phyloP scores from a whole-genome alignment of 2,888 invertebrate genomes.

The Orchesellides sinensis region DNA sequence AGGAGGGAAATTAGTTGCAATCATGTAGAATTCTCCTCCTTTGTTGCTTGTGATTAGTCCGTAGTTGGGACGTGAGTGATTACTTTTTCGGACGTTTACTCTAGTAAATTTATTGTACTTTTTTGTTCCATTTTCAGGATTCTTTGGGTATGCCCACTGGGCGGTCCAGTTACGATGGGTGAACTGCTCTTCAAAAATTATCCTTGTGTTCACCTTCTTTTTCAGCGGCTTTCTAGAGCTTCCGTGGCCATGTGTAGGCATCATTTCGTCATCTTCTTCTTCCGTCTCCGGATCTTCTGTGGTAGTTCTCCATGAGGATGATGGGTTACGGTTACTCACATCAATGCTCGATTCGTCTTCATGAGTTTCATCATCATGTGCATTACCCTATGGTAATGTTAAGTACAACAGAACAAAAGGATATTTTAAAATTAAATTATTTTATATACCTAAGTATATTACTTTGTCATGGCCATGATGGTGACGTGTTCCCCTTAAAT shows the following conservation, averaged over 20 bases:
- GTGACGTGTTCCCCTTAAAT: too few relatives aligned
- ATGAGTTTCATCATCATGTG: constrained; percentile 19
- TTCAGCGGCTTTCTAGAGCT: constrained; percentile 17
- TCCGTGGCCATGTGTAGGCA: not conserved
- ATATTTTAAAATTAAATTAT: too few relatives aligned
- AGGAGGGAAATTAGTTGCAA: constrained; percentile 54
- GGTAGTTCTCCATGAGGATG: too few relatives aligned
- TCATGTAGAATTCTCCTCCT: constrained; percentile 57
- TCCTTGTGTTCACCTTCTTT: constrained; percentile 8
- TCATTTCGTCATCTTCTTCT: not conserved
- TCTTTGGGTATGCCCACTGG: constrained; percentile 46
- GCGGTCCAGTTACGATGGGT: constrained; percentile 37
- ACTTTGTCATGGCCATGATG: too few relatives aligned
- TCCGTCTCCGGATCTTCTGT: too few relatives aligned
- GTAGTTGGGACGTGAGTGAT: constrained; percentile 50
- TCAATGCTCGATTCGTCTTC: constrained; percentile 12
- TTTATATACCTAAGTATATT: too few relatives aligned
- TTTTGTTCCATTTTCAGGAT: constrained; percentile 20
- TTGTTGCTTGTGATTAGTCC: constrained; percentile 61
- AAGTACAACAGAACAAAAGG: too few relatives aligned
- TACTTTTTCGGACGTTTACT: constrained; percentile 49
- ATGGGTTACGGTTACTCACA: too few relatives aligned
- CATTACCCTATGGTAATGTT: not conserved
- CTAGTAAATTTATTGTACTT: constrained; percentile 55
- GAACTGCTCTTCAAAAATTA: constrained; percentile 58